Conservation (phyloP, 2,888 invertebrate species). For the Syrphus vitripennis region DNA sequence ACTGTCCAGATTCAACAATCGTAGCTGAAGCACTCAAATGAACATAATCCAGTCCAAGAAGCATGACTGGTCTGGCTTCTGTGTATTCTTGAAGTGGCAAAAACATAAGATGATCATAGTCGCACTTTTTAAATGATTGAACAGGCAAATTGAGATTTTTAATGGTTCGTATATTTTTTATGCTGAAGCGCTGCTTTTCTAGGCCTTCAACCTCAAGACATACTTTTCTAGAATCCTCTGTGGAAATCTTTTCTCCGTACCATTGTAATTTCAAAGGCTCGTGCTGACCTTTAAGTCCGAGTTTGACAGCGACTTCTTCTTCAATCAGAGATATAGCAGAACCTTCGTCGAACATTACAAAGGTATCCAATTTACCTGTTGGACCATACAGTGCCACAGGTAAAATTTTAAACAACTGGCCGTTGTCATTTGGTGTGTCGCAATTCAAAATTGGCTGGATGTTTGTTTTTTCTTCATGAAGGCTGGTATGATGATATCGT, state of each 20-base stretch:
- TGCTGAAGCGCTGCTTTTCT: not conserved
- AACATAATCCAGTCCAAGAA: too few species aligned
- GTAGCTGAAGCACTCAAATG: not conserved
- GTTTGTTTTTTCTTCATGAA: constrained; percentile 25
- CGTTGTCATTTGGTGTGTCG: not conserved
- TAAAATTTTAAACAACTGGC: constrained; percentile 34
- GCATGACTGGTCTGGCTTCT: too few species aligned
- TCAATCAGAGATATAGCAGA: constrained; percentile 44
- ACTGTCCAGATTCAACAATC: not conserved
- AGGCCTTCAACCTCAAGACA: not conserved
- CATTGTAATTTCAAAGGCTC: constrained; percentile 52
- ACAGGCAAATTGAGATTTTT: not conserved
- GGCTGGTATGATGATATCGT: constrained; percentile 22
- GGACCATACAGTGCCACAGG: constrained; percentile 42
- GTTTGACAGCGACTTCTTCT: not conserved
- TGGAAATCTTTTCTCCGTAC: constrained; percentile 32
- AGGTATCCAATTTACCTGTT: not conserved
- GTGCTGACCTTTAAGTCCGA: constrained; percentile 43
- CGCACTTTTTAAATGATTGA: not conserved
- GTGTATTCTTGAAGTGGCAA: not conserved
- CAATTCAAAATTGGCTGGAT: not conserved
- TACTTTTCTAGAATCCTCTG: too few species aligned
- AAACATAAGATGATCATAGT: not conserved
- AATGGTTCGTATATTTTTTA: not conserved
- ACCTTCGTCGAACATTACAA: not conserved